Percentiles rank a stretch among this genome's conserved stretches.
Evolutionary conservation across 1,140 invertebrate species (phyloP).

Genomic region (Pogonomyrmex californicus): DNA sequence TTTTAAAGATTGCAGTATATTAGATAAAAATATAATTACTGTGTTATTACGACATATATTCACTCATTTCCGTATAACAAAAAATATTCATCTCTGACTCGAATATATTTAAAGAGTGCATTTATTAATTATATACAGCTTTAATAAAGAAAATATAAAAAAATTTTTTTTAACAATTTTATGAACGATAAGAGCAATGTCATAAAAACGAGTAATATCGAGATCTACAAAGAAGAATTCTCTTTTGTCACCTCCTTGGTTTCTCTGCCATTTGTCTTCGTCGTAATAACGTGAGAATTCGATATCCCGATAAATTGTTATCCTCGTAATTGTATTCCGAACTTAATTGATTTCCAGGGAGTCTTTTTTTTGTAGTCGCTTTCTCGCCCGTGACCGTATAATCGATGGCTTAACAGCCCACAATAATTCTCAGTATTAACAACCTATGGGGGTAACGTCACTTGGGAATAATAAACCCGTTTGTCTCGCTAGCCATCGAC

Average conservation of each 20-base stretch:
- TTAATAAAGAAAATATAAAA: background rate
- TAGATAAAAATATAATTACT: background rate
- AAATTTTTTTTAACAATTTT: constrained; percentile 15
- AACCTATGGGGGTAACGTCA: constrained; percentile 43
- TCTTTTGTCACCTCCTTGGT: background rate
- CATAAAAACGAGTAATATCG: background rate
- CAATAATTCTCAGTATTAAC: constrained; percentile 74
- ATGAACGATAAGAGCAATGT: constrained; percentile 22
- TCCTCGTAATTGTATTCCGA: constrained; percentile 70
- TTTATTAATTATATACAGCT: background rate
- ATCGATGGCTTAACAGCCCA: constrained; percentile 73
- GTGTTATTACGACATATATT: background rate
- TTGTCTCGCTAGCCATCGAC: constrained; percentile 65
- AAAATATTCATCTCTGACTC: background rate
- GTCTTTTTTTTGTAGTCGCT: constrained; percentile 47
- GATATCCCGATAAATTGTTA: constrained; percentile 72
- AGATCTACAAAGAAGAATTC: background rate
- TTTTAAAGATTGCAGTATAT: background rate
- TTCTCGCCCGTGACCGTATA: constrained; percentile 54
- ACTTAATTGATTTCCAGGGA: constrained; percentile 72
- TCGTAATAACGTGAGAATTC: constrained; percentile 59
- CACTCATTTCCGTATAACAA: background rate
- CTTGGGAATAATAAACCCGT: constrained; percentile 61
- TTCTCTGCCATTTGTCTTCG: constrained; percentile 38
- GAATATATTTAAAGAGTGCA: background rate